phyloP scores from a whole-genome alignment of 2,888 invertebrate species.

The Mythimna lalbum region DNA sequence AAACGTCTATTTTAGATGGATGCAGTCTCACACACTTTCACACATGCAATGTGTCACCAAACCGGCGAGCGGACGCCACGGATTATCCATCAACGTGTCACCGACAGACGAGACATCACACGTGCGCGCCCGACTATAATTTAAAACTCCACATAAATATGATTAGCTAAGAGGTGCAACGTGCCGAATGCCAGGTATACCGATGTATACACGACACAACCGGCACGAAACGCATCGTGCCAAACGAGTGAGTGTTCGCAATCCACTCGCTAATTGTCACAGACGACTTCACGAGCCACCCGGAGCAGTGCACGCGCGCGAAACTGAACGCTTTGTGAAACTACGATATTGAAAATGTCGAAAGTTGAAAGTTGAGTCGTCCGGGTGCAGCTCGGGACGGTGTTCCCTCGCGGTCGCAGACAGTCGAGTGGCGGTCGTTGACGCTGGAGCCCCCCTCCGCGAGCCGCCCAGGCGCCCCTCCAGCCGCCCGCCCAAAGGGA shows the following conservation, averaged over 20 bases:
- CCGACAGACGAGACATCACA: conserved; percentile 53
- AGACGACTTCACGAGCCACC: conserved; percentile 35
- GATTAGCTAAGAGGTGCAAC: conserved; percentile 57
- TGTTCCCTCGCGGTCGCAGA: conserved; percentile 83
- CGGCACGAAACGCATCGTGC: conserved; percentile 64
- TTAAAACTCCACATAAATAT: conserved; percentile 59
- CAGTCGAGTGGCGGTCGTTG: conserved; percentile 89
- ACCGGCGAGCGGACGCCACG: conserved; percentile 73
- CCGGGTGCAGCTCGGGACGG: conserved; percentile 78
- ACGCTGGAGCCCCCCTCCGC: conserved; percentile 83
- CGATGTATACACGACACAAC: conserved; percentile 57
- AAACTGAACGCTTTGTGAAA: conserved; percentile 49
- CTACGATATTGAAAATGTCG: conserved; percentile 64
- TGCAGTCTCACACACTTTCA: conserved; percentile 81
- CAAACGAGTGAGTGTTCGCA: conserved; percentile 57
- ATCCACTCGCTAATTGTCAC: conserved; percentile 59
- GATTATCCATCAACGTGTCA: conserved; percentile 77
- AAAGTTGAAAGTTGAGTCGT: conserved; percentile 71
- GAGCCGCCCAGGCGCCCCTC: conserved; percentile 81
- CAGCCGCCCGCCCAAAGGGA: conserved; percentile 85
- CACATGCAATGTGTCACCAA: conserved; percentile 78
- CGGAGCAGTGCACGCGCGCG: conserved; percentile 42
- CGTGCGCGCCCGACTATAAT: conserved; percentile 65
- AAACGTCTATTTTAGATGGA: conserved; percentile 83
- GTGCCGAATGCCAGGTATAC: conserved; percentile 66